Percentiles rank a stretch among this genome's conserved stretches.
Conservation (phyloP, 1,140 invertebrate genomes). For the Mylabris phalerata region DNA sequence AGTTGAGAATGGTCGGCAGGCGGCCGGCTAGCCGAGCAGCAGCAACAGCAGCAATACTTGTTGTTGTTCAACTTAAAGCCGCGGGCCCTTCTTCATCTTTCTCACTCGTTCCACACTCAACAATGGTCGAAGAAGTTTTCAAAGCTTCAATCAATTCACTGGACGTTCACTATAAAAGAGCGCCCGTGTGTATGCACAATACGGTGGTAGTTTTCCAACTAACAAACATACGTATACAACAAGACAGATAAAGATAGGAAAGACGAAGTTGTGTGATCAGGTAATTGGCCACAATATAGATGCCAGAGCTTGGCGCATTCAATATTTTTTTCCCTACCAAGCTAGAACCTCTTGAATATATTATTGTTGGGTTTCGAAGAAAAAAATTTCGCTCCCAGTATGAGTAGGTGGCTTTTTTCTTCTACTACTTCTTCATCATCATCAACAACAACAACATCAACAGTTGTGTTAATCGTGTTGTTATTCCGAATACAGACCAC, state of each 20-base stretch:
- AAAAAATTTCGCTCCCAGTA: too few species aligned
- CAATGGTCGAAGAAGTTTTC: slow-evolving; percentile 5
- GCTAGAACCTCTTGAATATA: not conserved
- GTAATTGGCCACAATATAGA: slow-evolving; percentile 17
- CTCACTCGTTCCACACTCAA: not conserved
- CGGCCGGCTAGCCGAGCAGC: too few species aligned
- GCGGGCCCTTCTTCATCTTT: not conserved
- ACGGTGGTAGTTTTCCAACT: slow-evolving; percentile 1
- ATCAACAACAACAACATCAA: too few species aligned
- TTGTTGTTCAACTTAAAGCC: too few species aligned
- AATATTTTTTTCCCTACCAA: slow-evolving; percentile 7
- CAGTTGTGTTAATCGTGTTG: too few species aligned
- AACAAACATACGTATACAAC: not conserved
- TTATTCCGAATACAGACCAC: too few species aligned
- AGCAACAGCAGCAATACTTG: too few species aligned
- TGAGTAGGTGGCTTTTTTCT: too few species aligned
- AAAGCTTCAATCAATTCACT: slow-evolving; percentile 10
- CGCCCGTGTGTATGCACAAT: not conserved
- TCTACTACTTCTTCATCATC: too few species aligned
- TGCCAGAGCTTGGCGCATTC: slow-evolving; percentile 10
- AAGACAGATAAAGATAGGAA: not conserved
- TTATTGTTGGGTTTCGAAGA: too few species aligned
- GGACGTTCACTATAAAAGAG: slow-evolving; percentile 7
- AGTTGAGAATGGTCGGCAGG: too few species aligned
- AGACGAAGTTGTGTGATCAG: not conserved